Evolutionary conservation across 2,797 vertebrate species (phyloP).

Genomic region (Cryptoprocta ferox): DNA sequence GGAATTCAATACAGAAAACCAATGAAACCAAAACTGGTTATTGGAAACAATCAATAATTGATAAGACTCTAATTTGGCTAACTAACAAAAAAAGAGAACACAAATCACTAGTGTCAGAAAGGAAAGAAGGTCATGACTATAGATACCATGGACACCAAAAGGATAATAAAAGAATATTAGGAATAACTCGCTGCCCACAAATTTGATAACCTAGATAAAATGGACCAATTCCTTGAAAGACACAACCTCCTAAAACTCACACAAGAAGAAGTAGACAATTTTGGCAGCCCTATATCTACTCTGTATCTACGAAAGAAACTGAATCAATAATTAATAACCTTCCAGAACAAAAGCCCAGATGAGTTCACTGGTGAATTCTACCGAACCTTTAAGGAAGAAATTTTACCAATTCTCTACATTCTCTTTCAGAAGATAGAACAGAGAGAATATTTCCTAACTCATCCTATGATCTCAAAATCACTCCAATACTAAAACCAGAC

Average conservation of each 20-base stretch:
- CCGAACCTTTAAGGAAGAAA: conserved; percentile 26
- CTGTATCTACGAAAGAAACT: neutral
- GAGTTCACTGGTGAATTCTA: neutral
- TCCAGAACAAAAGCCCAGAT: neutral
- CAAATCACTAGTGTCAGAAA: conserved; percentile 13
- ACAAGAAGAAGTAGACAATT: neutral
- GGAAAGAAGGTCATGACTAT: neutral
- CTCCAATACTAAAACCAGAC: neutral
- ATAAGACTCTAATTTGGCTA: neutral
- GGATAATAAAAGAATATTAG: neutral
- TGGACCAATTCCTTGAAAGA: neutral
- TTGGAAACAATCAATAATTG: neutral
- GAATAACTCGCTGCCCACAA: neutral
- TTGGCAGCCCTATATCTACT: neutral
- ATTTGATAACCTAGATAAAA: neutral
- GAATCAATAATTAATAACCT: neutral
- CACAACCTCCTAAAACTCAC: neutral
- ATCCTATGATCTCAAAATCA: neutral
- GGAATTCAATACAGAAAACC: neutral
- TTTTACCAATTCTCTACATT: neutral
- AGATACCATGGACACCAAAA: neutral
- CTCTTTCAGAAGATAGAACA: neutral
- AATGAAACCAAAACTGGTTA: neutral
- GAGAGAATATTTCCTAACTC: neutral
- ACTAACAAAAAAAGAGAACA: neutral